Evolutionary conservation across 2,888 invertebrate genomes (phyloP).

Genomic region (Crocallis elinguaria): DNA sequence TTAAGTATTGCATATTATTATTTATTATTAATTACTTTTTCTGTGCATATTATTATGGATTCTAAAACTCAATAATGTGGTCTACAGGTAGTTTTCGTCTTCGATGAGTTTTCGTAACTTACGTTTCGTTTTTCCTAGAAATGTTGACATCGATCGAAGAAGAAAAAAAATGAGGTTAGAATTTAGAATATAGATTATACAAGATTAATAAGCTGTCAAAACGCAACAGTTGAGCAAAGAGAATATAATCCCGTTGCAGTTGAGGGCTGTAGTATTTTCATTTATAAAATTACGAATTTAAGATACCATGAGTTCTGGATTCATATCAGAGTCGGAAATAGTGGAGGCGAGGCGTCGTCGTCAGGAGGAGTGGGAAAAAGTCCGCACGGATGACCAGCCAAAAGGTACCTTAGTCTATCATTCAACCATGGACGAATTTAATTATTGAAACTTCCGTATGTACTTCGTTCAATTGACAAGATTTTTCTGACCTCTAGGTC

Average conservation of each 20-base stretch:
- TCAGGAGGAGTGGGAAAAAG: constrained; percentile 99
- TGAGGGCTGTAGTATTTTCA: constrained; percentile 13
- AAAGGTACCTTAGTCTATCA: constrained; percentile 85
- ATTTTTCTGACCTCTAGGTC: constrained; percentile 13
- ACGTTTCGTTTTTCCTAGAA: neutral
- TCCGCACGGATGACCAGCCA: constrained; percentile 95
- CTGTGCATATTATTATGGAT: no score
- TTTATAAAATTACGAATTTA: neutral
- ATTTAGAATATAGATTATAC: neutral
- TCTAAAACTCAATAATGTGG: no score
- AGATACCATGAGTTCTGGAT: constrained; percentile 93
- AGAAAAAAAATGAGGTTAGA: constrained; percentile 24
- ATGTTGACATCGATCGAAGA: constrained; percentile 1
- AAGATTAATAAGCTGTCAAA: no score
- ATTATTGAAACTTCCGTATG: no score
- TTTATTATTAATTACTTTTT: no score
- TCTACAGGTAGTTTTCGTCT: no score
- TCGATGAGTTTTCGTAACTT: neutral
- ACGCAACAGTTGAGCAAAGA: constrained; percentile 3
- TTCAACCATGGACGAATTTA: constrained; percentile 26
- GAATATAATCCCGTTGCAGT: no score
- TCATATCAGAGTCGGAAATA: constrained; percentile 94
- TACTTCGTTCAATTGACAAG: no score
- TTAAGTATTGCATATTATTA: no score
- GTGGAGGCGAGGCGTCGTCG: constrained; percentile 91